Conservation (phyloP, 2,797 vertebrate species). For the Hybognathus amarus region DNA sequence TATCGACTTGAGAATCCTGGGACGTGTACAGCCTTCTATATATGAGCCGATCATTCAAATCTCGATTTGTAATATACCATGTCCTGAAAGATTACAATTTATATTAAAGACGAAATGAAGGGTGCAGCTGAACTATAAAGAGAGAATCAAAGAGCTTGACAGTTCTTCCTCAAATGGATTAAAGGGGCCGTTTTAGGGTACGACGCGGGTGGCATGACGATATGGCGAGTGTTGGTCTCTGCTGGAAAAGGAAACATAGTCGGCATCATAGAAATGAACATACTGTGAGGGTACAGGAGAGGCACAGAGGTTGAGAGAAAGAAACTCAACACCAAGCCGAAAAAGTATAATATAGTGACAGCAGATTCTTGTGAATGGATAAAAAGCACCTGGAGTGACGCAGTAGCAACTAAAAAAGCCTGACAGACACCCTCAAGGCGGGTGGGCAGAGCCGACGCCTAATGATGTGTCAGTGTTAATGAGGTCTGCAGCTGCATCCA, state of each 20-base stretch:
- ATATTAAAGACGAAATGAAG: neutral
- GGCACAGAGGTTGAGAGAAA: constrained; percentile 5
- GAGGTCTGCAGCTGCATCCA: neutral
- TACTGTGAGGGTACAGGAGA: constrained; percentile 17
- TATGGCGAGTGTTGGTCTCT: constrained; percentile 16
- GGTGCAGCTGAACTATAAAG: neutral
- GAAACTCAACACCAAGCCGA: constrained; percentile 22
- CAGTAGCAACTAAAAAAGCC: constrained; percentile 21
- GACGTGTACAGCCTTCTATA: neutral
- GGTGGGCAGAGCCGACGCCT: constrained; percentile 17
- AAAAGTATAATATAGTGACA: constrained; percentile 17
- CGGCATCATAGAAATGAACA: constrained; percentile 18
- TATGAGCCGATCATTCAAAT: neutral
- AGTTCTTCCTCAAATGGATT: neutral
- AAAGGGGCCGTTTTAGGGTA: neutral
- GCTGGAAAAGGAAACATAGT: neutral
- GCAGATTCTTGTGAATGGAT: constrained; percentile 15
- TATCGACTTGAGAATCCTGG: neutral
- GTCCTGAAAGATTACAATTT: neutral
- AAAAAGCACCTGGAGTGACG: constrained; percentile 24
- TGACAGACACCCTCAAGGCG: constrained; percentile 30
- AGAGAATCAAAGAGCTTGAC: neutral
- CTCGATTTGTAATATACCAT: neutral
- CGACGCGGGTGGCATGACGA: constrained; percentile 8
- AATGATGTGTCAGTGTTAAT: constrained; percentile 13